Conservation (phyloP, 2,888 invertebrate species). For the Trissolcus japonicus region DNA sequence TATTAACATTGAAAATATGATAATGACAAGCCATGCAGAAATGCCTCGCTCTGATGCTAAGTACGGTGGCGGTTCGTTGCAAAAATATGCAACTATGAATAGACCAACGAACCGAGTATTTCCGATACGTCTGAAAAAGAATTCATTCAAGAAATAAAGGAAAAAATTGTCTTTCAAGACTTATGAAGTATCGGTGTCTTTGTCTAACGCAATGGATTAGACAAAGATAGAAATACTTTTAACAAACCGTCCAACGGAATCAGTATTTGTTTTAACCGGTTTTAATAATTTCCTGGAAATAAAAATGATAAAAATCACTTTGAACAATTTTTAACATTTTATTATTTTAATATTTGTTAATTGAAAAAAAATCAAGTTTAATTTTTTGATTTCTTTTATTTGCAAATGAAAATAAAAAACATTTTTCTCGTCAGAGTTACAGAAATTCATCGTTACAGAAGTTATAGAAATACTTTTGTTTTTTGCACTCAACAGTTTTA, state of each 20-base stretch:
- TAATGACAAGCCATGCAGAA: slow-evolving; percentile 46
- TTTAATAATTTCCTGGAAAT: too few species aligned
- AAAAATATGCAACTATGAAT: slow-evolving; percentile 40
- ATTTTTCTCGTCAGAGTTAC: not conserved
- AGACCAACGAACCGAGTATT: slow-evolving; percentile 31
- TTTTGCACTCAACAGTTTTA: slow-evolving; percentile 15
- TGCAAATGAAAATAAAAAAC: too few species aligned
- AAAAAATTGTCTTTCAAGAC: not conserved
- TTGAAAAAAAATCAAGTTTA: too few species aligned
- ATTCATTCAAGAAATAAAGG: not conserved
- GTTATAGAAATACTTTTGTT: slow-evolving; percentile 3
- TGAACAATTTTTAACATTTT: too few species aligned
- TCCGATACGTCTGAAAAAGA: slow-evolving; percentile 22
- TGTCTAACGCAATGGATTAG: not conserved
- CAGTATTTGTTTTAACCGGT: not conserved
- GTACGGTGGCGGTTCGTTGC: slow-evolving; percentile 4
- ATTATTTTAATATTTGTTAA: too few species aligned
- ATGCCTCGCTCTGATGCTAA: slow-evolving; percentile 11
- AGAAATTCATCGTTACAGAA: not conserved
- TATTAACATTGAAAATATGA: slow-evolving; percentile 55
- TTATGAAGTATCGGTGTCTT: not conserved
- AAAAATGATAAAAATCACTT: too few species aligned
- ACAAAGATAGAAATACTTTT: not conserved
- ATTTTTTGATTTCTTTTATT: too few species aligned
- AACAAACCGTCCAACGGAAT: not conserved